A percentile compares a stretch with the other conserved stretches of the same genome.
Evolutionary conservation across 2,797 vertebrate genomes (phyloP).

Genomic region (Pangasius sanitwongsei): DNA sequence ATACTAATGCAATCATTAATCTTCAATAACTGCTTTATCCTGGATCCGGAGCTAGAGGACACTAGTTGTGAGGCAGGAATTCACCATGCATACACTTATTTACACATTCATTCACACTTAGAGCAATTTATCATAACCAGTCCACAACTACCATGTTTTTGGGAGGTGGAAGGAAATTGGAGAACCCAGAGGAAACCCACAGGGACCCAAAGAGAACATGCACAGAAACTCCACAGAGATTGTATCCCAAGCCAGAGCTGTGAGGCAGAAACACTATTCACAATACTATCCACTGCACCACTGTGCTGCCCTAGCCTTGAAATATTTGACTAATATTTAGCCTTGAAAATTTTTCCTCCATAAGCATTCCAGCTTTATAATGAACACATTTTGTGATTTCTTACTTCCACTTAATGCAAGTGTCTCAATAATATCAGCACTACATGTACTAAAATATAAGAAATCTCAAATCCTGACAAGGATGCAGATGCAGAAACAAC

Average conservation of each 20-base stretch:
- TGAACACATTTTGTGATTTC: background rate
- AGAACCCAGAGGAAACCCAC: background rate
- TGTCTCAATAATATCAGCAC: background rate
- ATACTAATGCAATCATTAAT: background rate
- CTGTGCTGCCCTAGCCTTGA: background rate
- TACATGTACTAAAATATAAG: background rate
- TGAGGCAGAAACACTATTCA: background rate
- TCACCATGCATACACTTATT: background rate
- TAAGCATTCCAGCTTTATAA: background rate
- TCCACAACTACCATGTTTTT: background rate
- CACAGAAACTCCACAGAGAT: background rate
- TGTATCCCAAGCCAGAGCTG: background rate
- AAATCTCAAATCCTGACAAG: background rate
- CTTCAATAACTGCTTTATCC: constrained; percentile 6
- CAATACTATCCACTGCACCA: background rate
- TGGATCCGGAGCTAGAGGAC: background rate
- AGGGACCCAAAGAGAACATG: background rate
- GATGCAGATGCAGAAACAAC: background rate
- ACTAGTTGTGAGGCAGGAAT: background rate
- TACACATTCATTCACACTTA: background rate
- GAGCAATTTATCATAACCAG: background rate
- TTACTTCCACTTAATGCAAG: background rate
- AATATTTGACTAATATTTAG: background rate
- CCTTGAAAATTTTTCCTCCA: background rate
- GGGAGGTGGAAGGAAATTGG: background rate